Conservation (phyloP, 92 coral and sea anemone species). For the Hydrozoanthus gracilis region DNA sequence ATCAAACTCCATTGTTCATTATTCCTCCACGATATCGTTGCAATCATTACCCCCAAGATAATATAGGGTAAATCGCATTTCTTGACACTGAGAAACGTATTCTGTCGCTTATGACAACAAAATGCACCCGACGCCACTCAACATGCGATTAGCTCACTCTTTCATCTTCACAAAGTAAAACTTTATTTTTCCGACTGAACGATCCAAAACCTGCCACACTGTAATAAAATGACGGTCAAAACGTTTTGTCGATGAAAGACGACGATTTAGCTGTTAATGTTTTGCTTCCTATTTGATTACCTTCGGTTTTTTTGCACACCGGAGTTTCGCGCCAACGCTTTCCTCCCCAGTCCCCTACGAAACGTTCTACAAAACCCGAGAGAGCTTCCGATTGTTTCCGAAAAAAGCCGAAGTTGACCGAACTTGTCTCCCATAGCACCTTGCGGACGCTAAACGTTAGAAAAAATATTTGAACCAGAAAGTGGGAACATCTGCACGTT, state of each 20-base stretch:
- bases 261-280: not conserved
- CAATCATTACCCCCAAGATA: not conserved
- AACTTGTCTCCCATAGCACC: not conserved
- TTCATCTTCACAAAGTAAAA: not conserved
- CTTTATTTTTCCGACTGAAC: not conserved
- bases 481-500: not conserved
- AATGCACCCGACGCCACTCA: not conserved
- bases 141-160: not conserved
- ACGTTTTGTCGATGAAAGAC: not conserved
- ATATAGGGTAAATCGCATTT: too few relatives aligned
- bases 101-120: constrained; percentile 32
- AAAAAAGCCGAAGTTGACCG: constrained; percentile 4
- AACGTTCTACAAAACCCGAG: not conserved
- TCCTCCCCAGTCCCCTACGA: constrained; percentile 21
- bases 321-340: constrained; percentile 47
- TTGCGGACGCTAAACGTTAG: not conserved
- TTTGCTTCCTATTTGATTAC: not conserved
- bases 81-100: not conserved
- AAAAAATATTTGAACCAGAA: not conserved
- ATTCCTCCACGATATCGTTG: not conserved
- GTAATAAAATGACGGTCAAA: not conserved
- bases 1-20: not conserved
- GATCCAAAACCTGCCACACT: not conserved
- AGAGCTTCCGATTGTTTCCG: constrained; percentile 22
- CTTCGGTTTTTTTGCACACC: constrained; percentile 18